Evolutionary conservation across 2,797 vertebrate species (phyloP).

Genomic region (Spinibarbus caldwelli): DNA sequence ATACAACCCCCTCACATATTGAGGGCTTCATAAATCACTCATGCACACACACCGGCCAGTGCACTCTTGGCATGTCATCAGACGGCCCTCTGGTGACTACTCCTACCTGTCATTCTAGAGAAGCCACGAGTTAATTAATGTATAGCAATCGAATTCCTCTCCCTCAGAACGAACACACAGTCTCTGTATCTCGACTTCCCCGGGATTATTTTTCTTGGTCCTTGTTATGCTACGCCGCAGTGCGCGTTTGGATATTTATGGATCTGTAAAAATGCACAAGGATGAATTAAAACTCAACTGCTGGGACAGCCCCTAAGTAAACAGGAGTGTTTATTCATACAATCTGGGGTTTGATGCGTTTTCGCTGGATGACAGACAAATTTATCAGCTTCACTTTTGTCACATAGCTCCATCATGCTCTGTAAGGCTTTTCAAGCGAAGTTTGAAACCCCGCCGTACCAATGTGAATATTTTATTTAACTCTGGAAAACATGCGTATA

Average conservation of each 20-base stretch:
- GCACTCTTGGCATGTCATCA: conserved; percentile 75
- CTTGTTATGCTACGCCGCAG: conserved; percentile 67
- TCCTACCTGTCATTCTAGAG: conserved; percentile 77
- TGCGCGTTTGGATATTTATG: conserved; percentile 76
- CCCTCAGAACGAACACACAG: conserved; percentile 78
- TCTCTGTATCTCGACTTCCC: conserved; percentile 73
- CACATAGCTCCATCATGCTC: conserved; percentile 67
- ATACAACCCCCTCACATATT: conserved; percentile 71
- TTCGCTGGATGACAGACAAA: conserved; percentile 69
- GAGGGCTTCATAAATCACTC: conserved; percentile 77
- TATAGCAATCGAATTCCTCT: conserved; percentile 77
- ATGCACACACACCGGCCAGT: conserved; percentile 59
- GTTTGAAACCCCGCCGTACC: conserved; percentile 9
- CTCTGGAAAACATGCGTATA: background rate
- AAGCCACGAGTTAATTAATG: conserved; percentile 79
- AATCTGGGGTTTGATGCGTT: conserved; percentile 75
- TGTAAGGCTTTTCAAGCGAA: conserved; percentile 44
- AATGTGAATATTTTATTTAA: conserved; percentile 14
- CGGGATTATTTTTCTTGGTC: conserved; percentile 80
- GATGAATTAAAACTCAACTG: conserved; percentile 78
- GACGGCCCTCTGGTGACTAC: conserved; percentile 72
- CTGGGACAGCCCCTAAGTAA: conserved; percentile 63
- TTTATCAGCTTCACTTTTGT: conserved; percentile 78
- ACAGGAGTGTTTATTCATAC: conserved; percentile 72
- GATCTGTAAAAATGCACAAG: conserved; percentile 81